Conservation (phyloP, 2,797 vertebrate genomes). For the Peromyscus eremicus region DNA sequence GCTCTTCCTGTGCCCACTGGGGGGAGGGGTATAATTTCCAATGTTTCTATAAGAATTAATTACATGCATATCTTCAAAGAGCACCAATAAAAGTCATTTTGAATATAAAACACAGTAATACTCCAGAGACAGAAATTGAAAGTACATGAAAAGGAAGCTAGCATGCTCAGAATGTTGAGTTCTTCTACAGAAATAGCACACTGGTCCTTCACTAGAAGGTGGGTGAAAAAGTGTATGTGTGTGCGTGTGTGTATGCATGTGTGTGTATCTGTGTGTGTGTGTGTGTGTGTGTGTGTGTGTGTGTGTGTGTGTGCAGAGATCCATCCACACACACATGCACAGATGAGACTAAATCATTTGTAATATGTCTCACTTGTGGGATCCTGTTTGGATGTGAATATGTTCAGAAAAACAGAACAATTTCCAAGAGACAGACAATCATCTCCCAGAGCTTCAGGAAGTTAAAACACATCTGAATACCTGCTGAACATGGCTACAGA, state of each 20-base stretch:
- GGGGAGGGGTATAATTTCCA: background rate
- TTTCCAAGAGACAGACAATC: background rate
- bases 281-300: background rate
- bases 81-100: conserved; percentile 23
- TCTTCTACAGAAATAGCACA: background rate
- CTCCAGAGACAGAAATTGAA: background rate
- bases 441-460: background rate
- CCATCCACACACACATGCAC: background rate
- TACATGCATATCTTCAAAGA: background rate
- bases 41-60: conserved; percentile 45
- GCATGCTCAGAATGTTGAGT: background rate
- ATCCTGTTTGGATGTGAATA: background rate
- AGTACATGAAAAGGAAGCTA: background rate
- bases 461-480: background rate
- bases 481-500: background rate
- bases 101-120: background rate
- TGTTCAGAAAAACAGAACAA: background rate
- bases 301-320: background rate
- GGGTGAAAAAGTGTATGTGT: background rate
- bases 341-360: background rate
- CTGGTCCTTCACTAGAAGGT: background rate
- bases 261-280: background rate
- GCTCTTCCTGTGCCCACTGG: background rate
- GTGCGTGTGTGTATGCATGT: background rate
- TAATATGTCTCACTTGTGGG: background rate